Evolutionary conservation across 2,888 invertebrate genomes (phyloP).

Genomic region (Nemapogon koenigi): DNA sequence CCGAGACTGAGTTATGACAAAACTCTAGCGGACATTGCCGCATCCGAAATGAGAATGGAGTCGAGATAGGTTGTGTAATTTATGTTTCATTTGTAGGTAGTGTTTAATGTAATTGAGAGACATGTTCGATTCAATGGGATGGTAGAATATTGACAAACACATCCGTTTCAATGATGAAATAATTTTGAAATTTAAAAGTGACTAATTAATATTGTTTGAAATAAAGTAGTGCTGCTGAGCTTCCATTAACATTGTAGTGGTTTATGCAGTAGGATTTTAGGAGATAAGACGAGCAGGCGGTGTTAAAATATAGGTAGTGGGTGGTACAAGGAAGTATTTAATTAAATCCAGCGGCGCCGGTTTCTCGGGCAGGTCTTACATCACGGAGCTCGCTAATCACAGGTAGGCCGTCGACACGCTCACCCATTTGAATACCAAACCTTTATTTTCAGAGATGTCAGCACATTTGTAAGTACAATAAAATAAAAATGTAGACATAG

Average conservation of each 20-base stretch:
- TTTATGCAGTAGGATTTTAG: constrained; percentile 2
- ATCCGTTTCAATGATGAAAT: too few relatives aligned
- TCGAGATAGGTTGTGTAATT: constrained; percentile 56
- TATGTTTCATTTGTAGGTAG: constrained; percentile 34
- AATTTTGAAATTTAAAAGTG: too few relatives aligned
- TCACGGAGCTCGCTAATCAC: constrained; percentile 49
- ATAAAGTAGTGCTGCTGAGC: too few relatives aligned
- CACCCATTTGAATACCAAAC: constrained; percentile 42
- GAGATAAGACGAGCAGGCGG: constrained; percentile 5
- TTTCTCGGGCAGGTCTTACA: constrained; percentile 36
- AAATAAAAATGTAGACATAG: too few relatives aligned
- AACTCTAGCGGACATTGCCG: constrained; percentile 62
- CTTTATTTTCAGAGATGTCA: too few relatives aligned
- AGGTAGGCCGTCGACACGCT: constrained; percentile 51
- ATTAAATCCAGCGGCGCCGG: constrained; percentile 50
- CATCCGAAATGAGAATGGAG: constrained; percentile 62
- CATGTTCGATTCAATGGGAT: too few relatives aligned
- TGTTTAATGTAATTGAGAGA: too few relatives aligned
- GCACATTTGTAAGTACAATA: too few relatives aligned
- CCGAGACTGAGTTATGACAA: constrained; percentile 65
- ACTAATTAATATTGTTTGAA: too few relatives aligned
- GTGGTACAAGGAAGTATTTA: constrained; percentile 45
- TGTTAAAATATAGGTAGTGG: constrained; percentile 4
- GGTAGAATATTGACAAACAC: too few relatives aligned
- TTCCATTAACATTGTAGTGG: too few relatives aligned